These are phyloP conservation scores for Mylabris phalerata DNA, from an alignment of 1,140 invertebrate species.

Conservation along the genomic window DNA sequence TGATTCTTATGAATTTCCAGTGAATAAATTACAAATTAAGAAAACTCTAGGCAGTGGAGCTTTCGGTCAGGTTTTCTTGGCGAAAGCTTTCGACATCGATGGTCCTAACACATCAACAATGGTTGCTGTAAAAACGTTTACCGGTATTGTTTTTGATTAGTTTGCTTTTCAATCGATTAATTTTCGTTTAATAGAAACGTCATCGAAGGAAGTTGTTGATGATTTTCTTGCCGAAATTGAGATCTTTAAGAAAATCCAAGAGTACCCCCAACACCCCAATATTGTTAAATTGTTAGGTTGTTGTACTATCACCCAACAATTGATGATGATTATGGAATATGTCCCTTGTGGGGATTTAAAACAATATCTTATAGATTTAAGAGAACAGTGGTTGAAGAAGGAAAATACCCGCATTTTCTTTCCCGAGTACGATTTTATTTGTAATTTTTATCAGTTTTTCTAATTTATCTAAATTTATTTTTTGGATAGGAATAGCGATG, in stretches of 20 bases:
- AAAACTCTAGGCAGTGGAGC: conserved; percentile 63
- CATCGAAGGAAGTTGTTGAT: conserved; percentile 51
- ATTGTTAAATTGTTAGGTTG: conserved; percentile 73
- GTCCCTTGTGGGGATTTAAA: conserved; percentile 72
- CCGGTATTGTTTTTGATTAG: background rate
- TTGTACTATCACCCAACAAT: conserved; percentile 61
- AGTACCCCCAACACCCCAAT: conserved; percentile 54
- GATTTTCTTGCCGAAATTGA: conserved; percentile 70
- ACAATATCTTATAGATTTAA: conserved; percentile 34
- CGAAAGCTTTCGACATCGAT: conserved; percentile 46
- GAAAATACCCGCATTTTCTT: conserved; percentile 24
- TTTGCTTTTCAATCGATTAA: background rate
- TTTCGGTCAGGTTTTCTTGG: conserved; percentile 64
- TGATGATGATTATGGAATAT: conserved; percentile 72
- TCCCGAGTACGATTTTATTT: conserved; percentile 25
- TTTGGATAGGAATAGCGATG: conserved; percentile 11
- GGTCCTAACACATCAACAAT: conserved; percentile 46
- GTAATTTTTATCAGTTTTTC: background rate
- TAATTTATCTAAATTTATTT: background rate
- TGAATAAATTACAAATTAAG: conserved; percentile 30
- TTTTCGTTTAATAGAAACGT: conserved; percentile 38
- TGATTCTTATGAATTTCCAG: conserved; percentile 29
- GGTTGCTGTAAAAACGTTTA: conserved; percentile 66
- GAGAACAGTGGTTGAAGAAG: conserved; percentile 31
- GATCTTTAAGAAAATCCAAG: conserved; percentile 66